Conservation (phyloP, 2,113 vertebrate genomes). For the Isurus oxyrinchus region DNA sequence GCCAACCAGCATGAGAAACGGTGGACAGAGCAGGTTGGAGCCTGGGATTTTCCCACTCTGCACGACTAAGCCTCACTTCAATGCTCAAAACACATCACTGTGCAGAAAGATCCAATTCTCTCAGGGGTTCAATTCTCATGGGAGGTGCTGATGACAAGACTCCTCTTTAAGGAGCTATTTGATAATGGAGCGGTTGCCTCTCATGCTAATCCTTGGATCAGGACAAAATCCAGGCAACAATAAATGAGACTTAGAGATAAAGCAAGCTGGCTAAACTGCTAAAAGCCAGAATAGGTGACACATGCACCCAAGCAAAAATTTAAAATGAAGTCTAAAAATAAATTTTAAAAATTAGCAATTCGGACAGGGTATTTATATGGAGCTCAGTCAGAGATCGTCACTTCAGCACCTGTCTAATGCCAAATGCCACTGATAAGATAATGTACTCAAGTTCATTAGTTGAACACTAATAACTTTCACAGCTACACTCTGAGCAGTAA, state of each 20-base stretch:
- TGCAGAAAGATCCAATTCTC: background rate
- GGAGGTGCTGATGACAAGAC: background rate
- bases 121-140: background rate
- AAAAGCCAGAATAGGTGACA: background rate
- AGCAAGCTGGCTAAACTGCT: background rate
- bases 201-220: background rate
- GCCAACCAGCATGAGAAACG: background rate
- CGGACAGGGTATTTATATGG: background rate
- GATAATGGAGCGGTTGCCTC: background rate
- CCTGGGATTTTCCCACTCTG: background rate
- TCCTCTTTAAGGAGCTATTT: background rate
- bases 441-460: background rate
- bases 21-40: background rate
- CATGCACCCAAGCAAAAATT: background rate
- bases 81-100: background rate
- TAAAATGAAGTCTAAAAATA: slow-evolving; percentile 15
- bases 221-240: background rate
- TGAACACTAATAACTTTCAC: background rate
- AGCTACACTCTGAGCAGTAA: background rate
- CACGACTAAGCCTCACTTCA: background rate
- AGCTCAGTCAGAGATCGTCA: background rate
- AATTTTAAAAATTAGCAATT: background rate
- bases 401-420: background rate
- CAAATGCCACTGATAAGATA: background rate
- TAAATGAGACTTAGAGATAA: background rate